Evolutionary conservation across 1,140 invertebrate species (phyloP), one percentile per base, ranked within the genome.

Genomic region (Eciton burchellii): DNA sequence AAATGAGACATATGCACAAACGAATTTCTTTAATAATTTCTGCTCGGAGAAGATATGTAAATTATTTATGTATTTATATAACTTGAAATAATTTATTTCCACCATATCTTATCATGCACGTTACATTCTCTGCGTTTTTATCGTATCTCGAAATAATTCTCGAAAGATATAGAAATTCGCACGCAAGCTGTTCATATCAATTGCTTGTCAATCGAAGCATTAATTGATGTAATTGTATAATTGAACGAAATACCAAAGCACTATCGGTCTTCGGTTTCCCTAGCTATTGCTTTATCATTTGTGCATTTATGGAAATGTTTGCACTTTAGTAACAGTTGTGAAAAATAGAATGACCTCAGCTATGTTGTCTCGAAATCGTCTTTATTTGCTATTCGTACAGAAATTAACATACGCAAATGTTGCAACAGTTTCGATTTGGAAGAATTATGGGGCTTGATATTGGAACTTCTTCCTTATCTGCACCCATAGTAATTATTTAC

Each of bases 271-370:
- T n/a, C n/a, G n/a, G n/a, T n/a, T n/a, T n/a, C n/a, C n/a, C n/a
- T n/a, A n/a, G n/a, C n/a, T n/a, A 72, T 12, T 57, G 11, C 12
- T 57, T 43, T 19, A 63, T 63, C 29, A 63, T 29, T 12, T 57
- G 24, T 72, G 54, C 19, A 45, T 43, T 57, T 43, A 3, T 9
- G 4, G 24, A 24, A 59, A 1, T 4, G 11, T 19, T 24, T 9
- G 12, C 21, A 2, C 21, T 1, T 4, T 59, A 43, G 6, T 0
- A 43, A 4, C 3, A 71, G 11, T 12, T 56, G n/a, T 9, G 1
- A 41, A 41, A 57, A 41, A 57, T 57, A 19, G 43, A 6, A 12
- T 26, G 14, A 24, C 4, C 57, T 57, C 43, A 59, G 4, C 14
- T 24, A n/a, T 57, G 1, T 16, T 57, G 14, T 0, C 1, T 72